These are phyloP conservation scores for Drosophila koepferae DNA, from an alignment of 2,888 invertebrate genomes.

Conservation along the genomic window DNA sequence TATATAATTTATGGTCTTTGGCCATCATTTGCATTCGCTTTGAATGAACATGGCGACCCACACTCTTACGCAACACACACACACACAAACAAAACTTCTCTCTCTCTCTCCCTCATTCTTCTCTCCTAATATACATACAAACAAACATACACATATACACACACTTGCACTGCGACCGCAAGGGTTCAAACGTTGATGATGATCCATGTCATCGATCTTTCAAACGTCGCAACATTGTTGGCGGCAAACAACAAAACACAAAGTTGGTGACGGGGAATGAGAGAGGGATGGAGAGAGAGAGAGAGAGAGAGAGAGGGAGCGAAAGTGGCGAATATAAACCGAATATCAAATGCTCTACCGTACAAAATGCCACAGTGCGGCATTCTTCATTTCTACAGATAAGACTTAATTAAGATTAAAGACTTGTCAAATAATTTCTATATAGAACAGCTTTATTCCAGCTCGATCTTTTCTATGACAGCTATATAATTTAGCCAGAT, in stretches of 20 bases:
- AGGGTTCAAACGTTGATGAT: conserved; percentile 52
- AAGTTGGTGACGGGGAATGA: not conserved
- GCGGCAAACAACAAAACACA: conserved; percentile 56
- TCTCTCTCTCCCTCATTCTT: not conserved
- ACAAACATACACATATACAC: not conserved
- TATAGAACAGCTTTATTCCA: not conserved
- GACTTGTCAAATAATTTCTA: not conserved
- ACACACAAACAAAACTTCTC: not conserved
- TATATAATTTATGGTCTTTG: conserved; percentile 20
- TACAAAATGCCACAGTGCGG: no score
- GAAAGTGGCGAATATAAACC: not conserved
- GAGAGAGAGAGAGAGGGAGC: not conserved
- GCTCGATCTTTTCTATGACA: not conserved
- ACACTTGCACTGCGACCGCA: conserved; percentile 37
- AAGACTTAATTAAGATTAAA: not conserved
- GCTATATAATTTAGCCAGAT: not conserved
- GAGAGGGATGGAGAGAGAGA: not conserved
- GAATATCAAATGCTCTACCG: not conserved
- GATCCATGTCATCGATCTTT: conserved; percentile 56
- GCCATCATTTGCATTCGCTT: conserved; percentile 21
- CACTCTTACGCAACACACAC: conserved; percentile 26
- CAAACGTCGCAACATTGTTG: conserved; percentile 42
- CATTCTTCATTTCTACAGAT: no score
- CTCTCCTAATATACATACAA: not conserved
- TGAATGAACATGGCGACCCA: conserved; percentile 12